A percentile compares a stretch with the other conserved stretches of the same genome.
Evolutionary conservation across 2,797 vertebrate species (phyloP).

Genomic region (Enteromius thamalakanensis): DNA sequence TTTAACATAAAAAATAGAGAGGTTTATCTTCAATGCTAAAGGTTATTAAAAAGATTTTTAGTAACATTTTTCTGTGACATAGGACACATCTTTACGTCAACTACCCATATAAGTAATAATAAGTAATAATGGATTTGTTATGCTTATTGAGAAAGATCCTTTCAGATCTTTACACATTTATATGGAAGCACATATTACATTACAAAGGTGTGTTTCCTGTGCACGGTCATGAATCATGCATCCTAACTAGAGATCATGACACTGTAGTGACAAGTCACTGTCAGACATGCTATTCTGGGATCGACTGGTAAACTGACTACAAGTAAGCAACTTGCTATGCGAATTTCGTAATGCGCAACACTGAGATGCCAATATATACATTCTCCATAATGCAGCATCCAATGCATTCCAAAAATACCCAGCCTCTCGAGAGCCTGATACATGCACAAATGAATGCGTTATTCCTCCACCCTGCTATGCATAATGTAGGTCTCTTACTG

Average conservation of each 20-base stretch:
- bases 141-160: neutral
- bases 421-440: neutral
- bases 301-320: constrained; percentile 65
- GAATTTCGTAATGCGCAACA: constrained; percentile 55
- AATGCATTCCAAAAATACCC: constrained; percentile 5
- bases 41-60: no score
- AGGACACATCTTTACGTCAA: no score
- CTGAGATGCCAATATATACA: neutral
- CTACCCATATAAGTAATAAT: neutral
- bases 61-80: no score
- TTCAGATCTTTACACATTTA: no score
- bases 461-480: neutral
- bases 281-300: constrained; percentile 63
- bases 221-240: constrained; percentile 14
- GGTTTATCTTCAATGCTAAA: no score
- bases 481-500: constrained; percentile 38
- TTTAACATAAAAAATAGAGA: no score
- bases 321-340: constrained; percentile 41
- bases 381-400: neutral
- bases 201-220: constrained; percentile 20
- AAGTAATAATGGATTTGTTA: neutral
- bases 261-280: constrained; percentile 50
- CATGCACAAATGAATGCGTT: constrained; percentile 4
- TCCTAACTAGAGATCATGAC: constrained; percentile 48
- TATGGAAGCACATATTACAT: neutral